Percentiles rank a stretch among this genome's conserved stretches.
Conservation (phyloP, 2,113 vertebrate genomes). For the Sinocyclocheilus maitianheensis region DNA sequence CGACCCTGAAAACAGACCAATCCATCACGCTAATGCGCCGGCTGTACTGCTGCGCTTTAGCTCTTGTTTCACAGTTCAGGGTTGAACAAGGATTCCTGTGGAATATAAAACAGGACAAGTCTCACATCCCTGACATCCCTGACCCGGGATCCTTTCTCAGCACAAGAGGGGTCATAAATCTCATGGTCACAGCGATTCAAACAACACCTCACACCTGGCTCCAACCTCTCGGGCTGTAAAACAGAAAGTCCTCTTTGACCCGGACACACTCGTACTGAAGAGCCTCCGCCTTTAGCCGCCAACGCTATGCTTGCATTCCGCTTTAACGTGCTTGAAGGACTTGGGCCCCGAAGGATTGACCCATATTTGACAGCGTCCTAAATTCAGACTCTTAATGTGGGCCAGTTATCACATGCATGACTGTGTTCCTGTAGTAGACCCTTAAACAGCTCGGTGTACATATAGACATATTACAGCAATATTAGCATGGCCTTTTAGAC, state of each 20-base stretch:
- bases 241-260: constrained; percentile 47
- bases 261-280: constrained; percentile 42
- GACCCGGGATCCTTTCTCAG: constrained; percentile 70
- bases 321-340: constrained; percentile 34
- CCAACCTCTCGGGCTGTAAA: constrained; percentile 71
- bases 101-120: constrained; percentile 72
- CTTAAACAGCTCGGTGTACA: no score
- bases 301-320: not conserved
- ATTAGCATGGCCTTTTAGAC: no score
- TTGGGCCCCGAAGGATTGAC: constrained; percentile 21
- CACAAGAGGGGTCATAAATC: constrained; percentile 74
- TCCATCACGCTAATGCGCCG: not conserved
- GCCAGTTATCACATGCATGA: constrained; percentile 43
- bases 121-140: constrained; percentile 76
- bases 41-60: no score
- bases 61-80: constrained; percentile 66
- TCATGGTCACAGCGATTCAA: constrained; percentile 72
- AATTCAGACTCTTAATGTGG: constrained; percentile 50
- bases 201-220: constrained; percentile 81
- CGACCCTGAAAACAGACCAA: not conserved
- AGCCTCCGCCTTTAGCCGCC: no score
- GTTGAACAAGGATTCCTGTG: constrained; percentile 66
- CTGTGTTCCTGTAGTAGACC: constrained; percentile 35
- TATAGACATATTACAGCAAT: no score
- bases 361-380: constrained; percentile 52